Base-by-base conservation (phyloP, 2,113 vertebrate genomes). In the Anser brachyrhynchus region DNA sequence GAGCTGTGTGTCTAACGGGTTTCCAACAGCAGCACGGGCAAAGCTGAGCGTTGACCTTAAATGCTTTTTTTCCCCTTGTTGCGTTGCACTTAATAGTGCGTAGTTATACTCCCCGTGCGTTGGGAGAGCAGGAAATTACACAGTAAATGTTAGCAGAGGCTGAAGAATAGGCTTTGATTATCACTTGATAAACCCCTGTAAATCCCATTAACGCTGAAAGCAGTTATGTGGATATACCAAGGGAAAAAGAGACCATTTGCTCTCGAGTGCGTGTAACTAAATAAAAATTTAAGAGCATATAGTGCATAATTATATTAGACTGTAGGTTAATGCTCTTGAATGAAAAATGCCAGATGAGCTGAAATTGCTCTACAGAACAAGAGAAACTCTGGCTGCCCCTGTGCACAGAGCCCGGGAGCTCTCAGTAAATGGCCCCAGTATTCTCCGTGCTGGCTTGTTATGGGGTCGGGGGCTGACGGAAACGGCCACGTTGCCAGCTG, bases 271-370 rank as follows among this genome's bases (percentile, higher is more conserved):
- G 37, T 87, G 44, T 76, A 84, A 89, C 70, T 89, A 89, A 96
- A 92, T 92, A 96, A 94, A 95, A 92, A 94, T 94, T 90, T 90
- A 96, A 93, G 9, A 84, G 73, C 54, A 93, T 69, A 81, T 66
- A 93, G 92, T 58, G 72, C 73, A 14, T 89, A 39, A 87, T 88
- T 90, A n/a, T 87, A 82, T 84, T 44, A 77, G 83, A 54, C 65
- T 72, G 57, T 55, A 90, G 88, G 89, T 94, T 96, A 94, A 92
- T 95, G 80, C 57, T 86, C 7, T 70, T 84, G 86, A 69, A 79
- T 87, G 88, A 96, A 86, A 59, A 71, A 71, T 54, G 72, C 64
- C 51, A 64, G 90, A 89, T 85, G 77, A 94, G 57, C 61, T 70
- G 72, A 81, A 90, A 86, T 61, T 77, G 52, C 72, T 55, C 13